Evolutionary conservation across 2,797 vertebrate genomes (phyloP).

Genomic region (Typhlichthys eigenmanni): DNA sequence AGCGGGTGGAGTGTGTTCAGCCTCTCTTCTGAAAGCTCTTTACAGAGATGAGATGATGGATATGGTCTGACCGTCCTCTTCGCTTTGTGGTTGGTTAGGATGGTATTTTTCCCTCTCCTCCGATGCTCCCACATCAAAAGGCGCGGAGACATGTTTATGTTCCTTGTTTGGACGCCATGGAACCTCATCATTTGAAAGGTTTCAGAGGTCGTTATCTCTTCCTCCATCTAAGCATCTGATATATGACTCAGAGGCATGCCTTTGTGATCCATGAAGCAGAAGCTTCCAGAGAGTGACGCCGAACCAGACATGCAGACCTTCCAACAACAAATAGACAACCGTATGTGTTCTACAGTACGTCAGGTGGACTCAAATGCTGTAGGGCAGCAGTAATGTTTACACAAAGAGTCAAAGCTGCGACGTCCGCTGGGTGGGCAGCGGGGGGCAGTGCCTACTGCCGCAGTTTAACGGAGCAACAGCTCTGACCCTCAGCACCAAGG

Average conservation of each 20-base stretch:
- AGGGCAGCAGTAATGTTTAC: slow-evolving; percentile 31
- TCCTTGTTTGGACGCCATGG: slow-evolving; percentile 62
- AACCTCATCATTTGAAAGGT: slow-evolving; percentile 66
- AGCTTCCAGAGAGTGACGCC: slow-evolving; percentile 36
- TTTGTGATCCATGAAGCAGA: slow-evolving; percentile 39
- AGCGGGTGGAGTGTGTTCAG: slow-evolving; percentile 49
- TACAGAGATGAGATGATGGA: slow-evolving; percentile 57
- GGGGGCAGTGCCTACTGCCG: slow-evolving; percentile 48
- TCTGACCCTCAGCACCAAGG: slow-evolving; percentile 54
- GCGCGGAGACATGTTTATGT: slow-evolving; percentile 68
- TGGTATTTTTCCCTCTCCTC: slow-evolving; percentile 51
- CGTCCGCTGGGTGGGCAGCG: slow-evolving; percentile 34
- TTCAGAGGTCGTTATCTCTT: slow-evolving; percentile 67
- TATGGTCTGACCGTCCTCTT: slow-evolving; percentile 55
- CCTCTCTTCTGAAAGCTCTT: slow-evolving; percentile 53
- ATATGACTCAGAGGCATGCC: slow-evolving; percentile 31
- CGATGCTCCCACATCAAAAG: slow-evolving; percentile 66
- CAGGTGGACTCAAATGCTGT: slow-evolving; percentile 35
- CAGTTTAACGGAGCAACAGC: slow-evolving; percentile 39
- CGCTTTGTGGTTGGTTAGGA: slow-evolving; percentile 67
- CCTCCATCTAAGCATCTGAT: slow-evolving; percentile 66
- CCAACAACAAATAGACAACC: slow-evolving; percentile 1
- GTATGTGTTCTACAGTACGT: slow-evolving; percentile 17
- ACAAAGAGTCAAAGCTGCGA: slow-evolving; percentile 32
- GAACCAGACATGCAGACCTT: slow-evolving; percentile 31